Conservation (phyloP, 2,888 invertebrate species). For the Pristionchus mayeri region DNA sequence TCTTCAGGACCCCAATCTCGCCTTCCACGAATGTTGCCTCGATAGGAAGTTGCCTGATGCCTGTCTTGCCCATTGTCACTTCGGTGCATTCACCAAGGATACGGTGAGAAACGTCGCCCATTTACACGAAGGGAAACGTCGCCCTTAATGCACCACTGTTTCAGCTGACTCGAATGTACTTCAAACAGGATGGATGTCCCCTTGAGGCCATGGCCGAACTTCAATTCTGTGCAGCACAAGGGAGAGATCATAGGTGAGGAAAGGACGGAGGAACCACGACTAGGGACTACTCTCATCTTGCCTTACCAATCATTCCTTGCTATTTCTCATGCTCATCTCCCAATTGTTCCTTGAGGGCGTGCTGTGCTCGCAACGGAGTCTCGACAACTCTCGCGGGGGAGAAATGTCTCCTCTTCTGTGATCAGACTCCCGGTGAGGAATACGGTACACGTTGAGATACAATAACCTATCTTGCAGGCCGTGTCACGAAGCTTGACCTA, state of each 20-base stretch:
- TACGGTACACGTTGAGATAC: not conserved
- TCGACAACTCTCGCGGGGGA: slow-evolving; percentile 71
- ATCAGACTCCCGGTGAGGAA: slow-evolving; percentile 67
- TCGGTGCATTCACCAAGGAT: slow-evolving; percentile 67
- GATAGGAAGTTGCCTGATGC: slow-evolving; percentile 73
- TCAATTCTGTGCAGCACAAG: slow-evolving; percentile 73
- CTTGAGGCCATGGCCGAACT: slow-evolving; percentile 72
- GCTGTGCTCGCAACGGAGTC: slow-evolving; percentile 73
- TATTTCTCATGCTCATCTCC: too few relatives aligned
- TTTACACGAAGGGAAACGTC: not conserved
- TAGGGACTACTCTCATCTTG: too few relatives aligned
- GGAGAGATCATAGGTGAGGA: slow-evolving; percentile 50
- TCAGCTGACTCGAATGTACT: slow-evolving; percentile 69
- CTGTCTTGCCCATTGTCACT: slow-evolving; percentile 70
- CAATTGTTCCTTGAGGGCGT: slow-evolving; percentile 58
- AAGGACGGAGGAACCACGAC: not conserved
- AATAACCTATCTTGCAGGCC: slow-evolving; percentile 52
- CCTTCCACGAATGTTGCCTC: slow-evolving; percentile 73
- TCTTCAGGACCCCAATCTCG: slow-evolving; percentile 69
- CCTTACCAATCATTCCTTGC: too few relatives aligned
- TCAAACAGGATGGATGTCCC: slow-evolving; percentile 73
- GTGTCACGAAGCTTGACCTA: slow-evolving; percentile 66
- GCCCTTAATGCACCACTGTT: slow-evolving; percentile 20
- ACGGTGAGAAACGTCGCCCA: slow-evolving; percentile 51
- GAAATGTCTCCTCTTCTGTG: slow-evolving; percentile 73